phyloP scores from a whole-genome alignment of 2,797 vertebrate species.

The Alfaro cultratus region DNA sequence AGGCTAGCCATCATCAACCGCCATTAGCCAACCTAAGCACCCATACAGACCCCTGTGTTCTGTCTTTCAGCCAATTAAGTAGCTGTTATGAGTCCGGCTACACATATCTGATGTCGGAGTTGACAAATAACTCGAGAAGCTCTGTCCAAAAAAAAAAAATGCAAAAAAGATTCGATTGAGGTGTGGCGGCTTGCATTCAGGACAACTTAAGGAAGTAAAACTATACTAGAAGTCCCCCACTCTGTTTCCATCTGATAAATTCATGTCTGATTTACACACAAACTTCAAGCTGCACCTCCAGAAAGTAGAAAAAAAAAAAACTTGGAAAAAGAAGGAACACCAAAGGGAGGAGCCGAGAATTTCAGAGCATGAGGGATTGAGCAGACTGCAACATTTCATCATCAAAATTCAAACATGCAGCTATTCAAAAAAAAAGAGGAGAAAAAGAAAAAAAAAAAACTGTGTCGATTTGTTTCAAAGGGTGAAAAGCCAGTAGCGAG shows the following conservation, averaged over 20 bases:
- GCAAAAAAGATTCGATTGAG: constrained; percentile 37
- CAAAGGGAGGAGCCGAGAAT: constrained; percentile 53
- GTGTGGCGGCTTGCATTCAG: constrained; percentile 41
- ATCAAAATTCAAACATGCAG: constrained; percentile 72
- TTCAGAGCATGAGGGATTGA: constrained; percentile 51
- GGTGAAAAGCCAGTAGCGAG: constrained; percentile 63
- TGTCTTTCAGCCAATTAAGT: constrained; percentile 73
- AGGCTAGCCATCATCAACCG: constrained; percentile 69
- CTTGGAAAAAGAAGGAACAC: constrained; percentile 32
- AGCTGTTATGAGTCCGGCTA: constrained; percentile 68
- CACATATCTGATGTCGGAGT: constrained; percentile 68
- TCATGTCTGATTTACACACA: constrained; percentile 13
- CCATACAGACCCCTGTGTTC: constrained; percentile 61
- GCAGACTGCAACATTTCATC: constrained; percentile 73
- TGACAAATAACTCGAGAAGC: constrained; percentile 71
- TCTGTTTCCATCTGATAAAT: constrained; percentile 9
- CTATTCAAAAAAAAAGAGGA: constrained; percentile 32
- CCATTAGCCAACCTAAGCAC: constrained; percentile 68
- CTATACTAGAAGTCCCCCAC: neutral
- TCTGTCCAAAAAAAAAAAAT: constrained; percentile 59
- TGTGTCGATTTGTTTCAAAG: constrained; percentile 72
- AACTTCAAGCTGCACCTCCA: constrained; percentile 9
- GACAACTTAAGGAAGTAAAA: constrained; percentile 35
- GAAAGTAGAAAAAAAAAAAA: constrained; percentile 15
- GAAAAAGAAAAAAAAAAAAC: constrained; percentile 35